Base-by-base conservation (phyloP, 2,113 vertebrate genomes). In the Mus spicilegus region DNA sequence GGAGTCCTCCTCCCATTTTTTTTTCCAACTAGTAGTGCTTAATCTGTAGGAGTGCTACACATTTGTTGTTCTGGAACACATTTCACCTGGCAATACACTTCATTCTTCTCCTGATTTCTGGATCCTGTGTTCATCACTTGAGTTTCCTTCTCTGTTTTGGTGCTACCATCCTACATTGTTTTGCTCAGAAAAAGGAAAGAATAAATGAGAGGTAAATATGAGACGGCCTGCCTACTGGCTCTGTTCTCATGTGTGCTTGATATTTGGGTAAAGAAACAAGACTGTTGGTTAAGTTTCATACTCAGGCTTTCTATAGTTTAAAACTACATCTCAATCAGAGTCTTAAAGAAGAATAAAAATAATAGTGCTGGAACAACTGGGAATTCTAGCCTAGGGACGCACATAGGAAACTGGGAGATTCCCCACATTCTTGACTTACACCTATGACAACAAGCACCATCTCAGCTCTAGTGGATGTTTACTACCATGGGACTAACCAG, bases 21-120 rank as follows among this genome's bases (percentile, higher is more conserved):
- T 19, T 92, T 20, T 42, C 54, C 36, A 58, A 70, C 0, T 72
- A 92, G 63, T 22, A 70, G 19, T 93, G 30, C 77, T 90, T 86
- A 39, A n/a, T n/a, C 36, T 72, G 36, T 54, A 70, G 49, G 46
- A 49, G 87, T 92, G 93, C 61, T 78, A 22, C 3, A 72, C 20
- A 95, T 54, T 51, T 69, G 49, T 73, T 95, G 90, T 90, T 92
- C 58, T 91, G 58, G 72, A 20, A 88, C 65, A 90, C 87, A 80
- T 95, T 90, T 95, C n/a, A 20, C n/a, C 75, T 84, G 39, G 3
- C 28, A 54, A 0, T 84, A 51, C 1, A 67, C 46, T 56, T 78
- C n/a, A 63, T 33, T 90, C 33, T 87, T 93, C 36, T 93, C 65
- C 54, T 92, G 56, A 90, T 96, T 95, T 91, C 33, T 89, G 58